Conservation (phyloP, 2,888 invertebrate species). For the Pelosia muscerda region DNA sequence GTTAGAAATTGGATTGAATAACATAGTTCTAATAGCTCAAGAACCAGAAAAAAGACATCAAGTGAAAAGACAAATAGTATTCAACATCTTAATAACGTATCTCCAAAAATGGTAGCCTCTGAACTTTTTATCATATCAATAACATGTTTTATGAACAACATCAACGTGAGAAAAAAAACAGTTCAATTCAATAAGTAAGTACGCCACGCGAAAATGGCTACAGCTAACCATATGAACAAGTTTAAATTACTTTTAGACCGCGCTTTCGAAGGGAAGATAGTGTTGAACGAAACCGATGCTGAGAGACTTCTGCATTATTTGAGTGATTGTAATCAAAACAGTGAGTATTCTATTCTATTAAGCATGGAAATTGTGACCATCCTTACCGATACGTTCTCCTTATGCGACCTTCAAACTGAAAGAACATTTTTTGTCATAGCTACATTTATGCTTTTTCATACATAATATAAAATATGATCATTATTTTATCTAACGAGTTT, state of each 20-base stretch:
- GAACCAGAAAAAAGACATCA: neutral
- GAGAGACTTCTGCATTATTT: slow-evolving; percentile 55
- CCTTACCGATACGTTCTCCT: neutral
- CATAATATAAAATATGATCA: too few species aligned
- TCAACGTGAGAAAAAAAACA: neutral
- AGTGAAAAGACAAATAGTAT: neutral
- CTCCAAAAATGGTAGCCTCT: neutral
- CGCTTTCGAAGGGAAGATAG: slow-evolving; percentile 54
- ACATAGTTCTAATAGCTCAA: neutral
- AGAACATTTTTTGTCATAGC: neutral
- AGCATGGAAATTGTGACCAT: neutral
- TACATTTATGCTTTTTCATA: too few species aligned
- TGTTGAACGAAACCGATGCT: slow-evolving; percentile 49
- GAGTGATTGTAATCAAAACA: slow-evolving; percentile 35
- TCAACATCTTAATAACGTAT: neutral
- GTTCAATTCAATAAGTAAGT: neutral
- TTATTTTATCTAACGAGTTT: neutral
- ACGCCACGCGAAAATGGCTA: slow-evolving; percentile 50
- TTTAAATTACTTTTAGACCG: slow-evolving; percentile 54
- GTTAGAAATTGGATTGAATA: neutral
- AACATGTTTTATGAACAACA: slow-evolving; percentile 11
- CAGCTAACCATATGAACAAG: slow-evolving; percentile 53
- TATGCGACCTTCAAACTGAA: neutral
- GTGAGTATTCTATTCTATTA: slow-evolving; percentile 15
- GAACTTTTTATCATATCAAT: slow-evolving; percentile 7